A percentile compares a stretch with the other conserved stretches of the same genome.
Conservation (phyloP, 1,140 invertebrate genomes). For the Glossosoma conforme region DNA sequence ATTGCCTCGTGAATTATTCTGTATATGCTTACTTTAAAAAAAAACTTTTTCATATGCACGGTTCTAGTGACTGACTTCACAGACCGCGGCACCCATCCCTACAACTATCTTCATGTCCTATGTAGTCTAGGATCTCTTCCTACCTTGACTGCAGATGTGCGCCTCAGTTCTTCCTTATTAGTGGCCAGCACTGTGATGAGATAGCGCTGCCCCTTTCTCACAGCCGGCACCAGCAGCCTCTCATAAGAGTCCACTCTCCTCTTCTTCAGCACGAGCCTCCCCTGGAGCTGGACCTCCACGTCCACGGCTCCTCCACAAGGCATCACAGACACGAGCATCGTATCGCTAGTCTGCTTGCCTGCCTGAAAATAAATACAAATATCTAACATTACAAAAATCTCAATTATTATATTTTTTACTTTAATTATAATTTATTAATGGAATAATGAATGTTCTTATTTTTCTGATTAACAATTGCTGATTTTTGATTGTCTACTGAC, state of each 20-base stretch:
- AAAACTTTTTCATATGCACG: background rate
- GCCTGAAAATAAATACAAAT: constrained; percentile 32
- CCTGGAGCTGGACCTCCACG: constrained; percentile 30
- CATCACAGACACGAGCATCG: constrained; percentile 42
- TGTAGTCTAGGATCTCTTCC: constrained; percentile 6
- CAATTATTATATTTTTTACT: background rate
- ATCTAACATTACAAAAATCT: too few relatives aligned
- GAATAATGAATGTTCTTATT: background rate
- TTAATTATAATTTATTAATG: background rate
- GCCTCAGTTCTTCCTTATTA: constrained; percentile 36
- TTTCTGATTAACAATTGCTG: background rate
- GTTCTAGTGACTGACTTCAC: background rate
- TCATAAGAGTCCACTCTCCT: constrained; percentile 36
- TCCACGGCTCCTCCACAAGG: constrained; percentile 44
- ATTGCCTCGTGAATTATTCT: too few relatives aligned
- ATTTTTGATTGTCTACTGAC: too few relatives aligned
- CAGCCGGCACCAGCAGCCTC: constrained; percentile 33
- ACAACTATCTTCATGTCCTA: constrained; percentile 4
- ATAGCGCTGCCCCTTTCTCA: constrained; percentile 35
- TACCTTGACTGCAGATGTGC: constrained; percentile 39
- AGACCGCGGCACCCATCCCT: too few relatives aligned
- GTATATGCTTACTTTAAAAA: background rate
- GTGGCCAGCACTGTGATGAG: constrained; percentile 34
- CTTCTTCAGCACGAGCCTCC: constrained; percentile 28
- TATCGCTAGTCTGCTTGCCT: constrained; percentile 29